Conservation (phyloP, 2,797 vertebrate species). For the Sebastes melanostomus region DNA sequence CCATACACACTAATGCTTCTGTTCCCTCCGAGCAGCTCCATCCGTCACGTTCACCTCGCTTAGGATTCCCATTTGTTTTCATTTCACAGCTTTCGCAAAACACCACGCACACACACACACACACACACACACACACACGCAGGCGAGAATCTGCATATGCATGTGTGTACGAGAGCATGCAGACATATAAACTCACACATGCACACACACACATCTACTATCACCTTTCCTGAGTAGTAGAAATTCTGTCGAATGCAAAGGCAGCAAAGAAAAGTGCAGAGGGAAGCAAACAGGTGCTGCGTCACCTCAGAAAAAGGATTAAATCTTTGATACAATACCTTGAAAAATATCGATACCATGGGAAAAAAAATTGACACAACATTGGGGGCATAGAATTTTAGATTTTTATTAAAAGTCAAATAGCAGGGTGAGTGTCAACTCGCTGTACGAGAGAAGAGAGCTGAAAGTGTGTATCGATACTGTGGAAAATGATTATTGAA, state of each 20-base stretch:
- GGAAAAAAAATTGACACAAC: too few species aligned
- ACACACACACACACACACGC: not conserved
- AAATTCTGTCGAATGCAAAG: not conserved
- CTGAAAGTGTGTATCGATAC: too few species aligned
- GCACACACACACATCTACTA: not conserved
- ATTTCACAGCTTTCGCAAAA: slow-evolving; percentile 43
- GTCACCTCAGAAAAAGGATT: too few species aligned
- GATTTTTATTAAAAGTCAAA: too few species aligned
- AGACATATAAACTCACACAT: not conserved
- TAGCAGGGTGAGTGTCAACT: too few species aligned
- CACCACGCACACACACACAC: not conserved
- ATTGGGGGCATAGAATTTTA: too few species aligned
- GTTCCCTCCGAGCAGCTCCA: slow-evolving; percentile 64
- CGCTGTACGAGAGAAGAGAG: too few species aligned
- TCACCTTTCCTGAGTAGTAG: not conserved
- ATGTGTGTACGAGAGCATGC: not conserved
- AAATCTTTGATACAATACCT: too few species aligned
- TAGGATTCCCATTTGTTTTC: slow-evolving; percentile 68
- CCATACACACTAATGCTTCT: slow-evolving; percentile 69
- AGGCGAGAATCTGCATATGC: not conserved
- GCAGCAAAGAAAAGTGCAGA: not conserved
- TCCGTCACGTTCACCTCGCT: slow-evolving; percentile 68
- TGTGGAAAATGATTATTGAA: too few species aligned
- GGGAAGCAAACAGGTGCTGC: slow-evolving; percentile 1
- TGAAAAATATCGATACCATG: too few species aligned